Conservation (phyloP, 1,140 invertebrate species). For the Vanessa tameamea region DNA sequence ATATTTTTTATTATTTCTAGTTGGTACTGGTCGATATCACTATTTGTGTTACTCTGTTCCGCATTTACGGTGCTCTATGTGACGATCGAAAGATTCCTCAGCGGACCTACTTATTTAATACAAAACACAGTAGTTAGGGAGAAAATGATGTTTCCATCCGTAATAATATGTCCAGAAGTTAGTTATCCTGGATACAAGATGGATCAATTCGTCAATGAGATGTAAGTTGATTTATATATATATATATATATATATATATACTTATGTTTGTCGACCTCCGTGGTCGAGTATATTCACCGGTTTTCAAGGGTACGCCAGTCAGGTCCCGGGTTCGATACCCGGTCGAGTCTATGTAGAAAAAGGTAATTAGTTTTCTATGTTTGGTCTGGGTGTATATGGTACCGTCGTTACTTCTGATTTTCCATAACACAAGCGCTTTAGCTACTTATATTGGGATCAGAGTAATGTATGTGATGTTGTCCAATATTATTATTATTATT, state of each 20-base stretch:
- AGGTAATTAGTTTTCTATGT: too few species aligned
- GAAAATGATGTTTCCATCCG: slow-evolving; percentile 44
- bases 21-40: slow-evolving; percentile 39
- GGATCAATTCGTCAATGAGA: slow-evolving; percentile 41
- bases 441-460: too few species aligned
- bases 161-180: slow-evolving; percentile 55
- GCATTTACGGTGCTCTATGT: slow-evolving; percentile 39
- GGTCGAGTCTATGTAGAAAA: too few species aligned
- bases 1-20: slow-evolving; percentile 36
- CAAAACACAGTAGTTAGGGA: slow-evolving; percentile 19
- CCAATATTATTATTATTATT: too few species aligned
- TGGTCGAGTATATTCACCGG: too few species aligned
- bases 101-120: slow-evolving; percentile 51
- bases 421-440: too few species aligned
- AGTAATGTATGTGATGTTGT: too few species aligned
- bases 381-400: too few species aligned
- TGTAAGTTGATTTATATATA: slow-evolving; percentile 41
- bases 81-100: slow-evolving; percentile 45
- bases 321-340: too few species aligned
- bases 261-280: too few species aligned
- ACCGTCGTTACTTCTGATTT: too few species aligned
- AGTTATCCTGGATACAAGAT: slow-evolving; percentile 46
- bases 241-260: background rate
- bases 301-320: too few species aligned
- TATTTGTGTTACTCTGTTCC: slow-evolving; percentile 36